Percentiles rank a stretch among this genome's conserved stretches.
Evolutionary conservation across 2,113 vertebrate species (phyloP).

Genomic region (Callipepla squamata): DNA sequence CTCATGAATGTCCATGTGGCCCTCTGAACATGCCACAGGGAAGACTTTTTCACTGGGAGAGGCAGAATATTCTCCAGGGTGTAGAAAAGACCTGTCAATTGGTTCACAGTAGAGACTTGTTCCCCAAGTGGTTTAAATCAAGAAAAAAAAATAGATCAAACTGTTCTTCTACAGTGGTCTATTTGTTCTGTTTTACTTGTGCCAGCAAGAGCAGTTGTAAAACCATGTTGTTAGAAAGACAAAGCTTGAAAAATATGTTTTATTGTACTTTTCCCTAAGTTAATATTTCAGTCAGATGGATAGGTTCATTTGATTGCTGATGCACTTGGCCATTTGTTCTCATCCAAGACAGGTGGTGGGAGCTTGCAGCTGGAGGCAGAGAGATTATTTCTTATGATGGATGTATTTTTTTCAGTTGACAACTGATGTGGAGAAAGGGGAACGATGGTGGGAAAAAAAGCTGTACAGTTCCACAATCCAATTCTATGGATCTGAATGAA

Average conservation of each 20-base stretch:
- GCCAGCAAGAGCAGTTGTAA: neutral
- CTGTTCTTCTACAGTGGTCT: neutral
- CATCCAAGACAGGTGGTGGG: neutral
- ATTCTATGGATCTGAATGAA: neutral
- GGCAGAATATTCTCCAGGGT: neutral
- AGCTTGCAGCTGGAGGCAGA: neutral
- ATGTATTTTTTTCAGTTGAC: neutral
- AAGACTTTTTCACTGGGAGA: neutral
- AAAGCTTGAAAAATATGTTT: neutral
- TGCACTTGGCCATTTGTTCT: neutral
- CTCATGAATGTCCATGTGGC: neutral
- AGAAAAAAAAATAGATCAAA: neutral
- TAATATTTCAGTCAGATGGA: neutral
- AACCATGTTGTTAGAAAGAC: neutral
- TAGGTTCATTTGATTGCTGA: neutral
- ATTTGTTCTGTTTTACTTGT: neutral
- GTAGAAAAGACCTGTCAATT: neutral
- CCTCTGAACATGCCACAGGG: neutral
- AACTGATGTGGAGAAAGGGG: neutral
- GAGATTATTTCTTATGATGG: neutral
- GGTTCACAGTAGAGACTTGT: neutral
- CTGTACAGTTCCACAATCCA: neutral
- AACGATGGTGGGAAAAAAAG: neutral
- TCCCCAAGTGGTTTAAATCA: neutral
- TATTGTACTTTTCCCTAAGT: neutral